Conservation (phyloP, 2,888 invertebrate species). For the Agrenia bidenticulata region DNA sequence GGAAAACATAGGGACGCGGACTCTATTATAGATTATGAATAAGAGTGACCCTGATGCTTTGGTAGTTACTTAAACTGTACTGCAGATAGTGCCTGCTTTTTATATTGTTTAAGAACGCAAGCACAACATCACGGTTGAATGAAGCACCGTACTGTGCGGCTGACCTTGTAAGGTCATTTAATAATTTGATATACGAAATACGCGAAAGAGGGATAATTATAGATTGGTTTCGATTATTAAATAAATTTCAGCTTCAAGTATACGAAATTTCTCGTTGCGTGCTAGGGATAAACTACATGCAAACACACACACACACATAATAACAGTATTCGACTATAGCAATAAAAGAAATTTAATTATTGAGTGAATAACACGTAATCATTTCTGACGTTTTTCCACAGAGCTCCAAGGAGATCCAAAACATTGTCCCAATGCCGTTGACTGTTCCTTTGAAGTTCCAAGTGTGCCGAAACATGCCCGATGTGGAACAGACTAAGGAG, state of each 20-base stretch:
- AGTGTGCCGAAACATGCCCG: conserved; percentile 45
- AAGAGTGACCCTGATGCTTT: no score
- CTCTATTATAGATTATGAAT: no score
- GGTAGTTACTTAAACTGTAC: no score
- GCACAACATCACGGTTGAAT: no score
- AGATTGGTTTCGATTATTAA: conserved; percentile 8
- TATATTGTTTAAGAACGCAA: no score
- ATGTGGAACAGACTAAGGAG: conserved; percentile 46
- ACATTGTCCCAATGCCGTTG: conserved; percentile 45
- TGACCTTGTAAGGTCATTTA: conserved; percentile 11
- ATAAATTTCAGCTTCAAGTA: not conserved
- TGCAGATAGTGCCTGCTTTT: no score
- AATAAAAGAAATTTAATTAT: no score
- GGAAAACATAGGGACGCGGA: no score
- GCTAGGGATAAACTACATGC: no score
- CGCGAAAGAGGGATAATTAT: not conserved
- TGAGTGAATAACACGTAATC: not conserved
- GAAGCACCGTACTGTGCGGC: not conserved
- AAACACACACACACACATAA: no score
- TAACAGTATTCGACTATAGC: no score
- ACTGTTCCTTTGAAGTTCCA: conserved; percentile 51
- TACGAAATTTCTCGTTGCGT: no score
- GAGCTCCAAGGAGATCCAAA: conserved; percentile 46
- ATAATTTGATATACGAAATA: not conserved
- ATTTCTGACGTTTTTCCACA: conserved; percentile 17